A percentile compares a stretch with the other conserved stretches of the same genome.
Conservation (phyloP, 2,113 vertebrate genomes). For the Mirza zaza region DNA sequence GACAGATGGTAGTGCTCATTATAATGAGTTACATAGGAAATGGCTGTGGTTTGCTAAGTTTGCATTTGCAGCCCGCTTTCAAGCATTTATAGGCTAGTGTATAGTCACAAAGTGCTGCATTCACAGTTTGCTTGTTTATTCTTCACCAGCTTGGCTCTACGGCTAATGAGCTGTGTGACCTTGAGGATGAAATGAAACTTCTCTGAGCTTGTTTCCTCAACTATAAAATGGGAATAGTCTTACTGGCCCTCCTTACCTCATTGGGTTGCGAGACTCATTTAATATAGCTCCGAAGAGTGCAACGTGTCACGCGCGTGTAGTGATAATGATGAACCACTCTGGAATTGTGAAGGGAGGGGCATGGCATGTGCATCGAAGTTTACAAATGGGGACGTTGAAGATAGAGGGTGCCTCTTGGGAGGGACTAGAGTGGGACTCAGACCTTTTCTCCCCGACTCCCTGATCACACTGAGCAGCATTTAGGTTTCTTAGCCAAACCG, state of each 20-base stretch:
- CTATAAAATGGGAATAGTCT: neutral
- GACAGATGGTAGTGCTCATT: conserved; percentile 23
- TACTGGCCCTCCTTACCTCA: neutral
- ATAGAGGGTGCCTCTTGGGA: neutral
- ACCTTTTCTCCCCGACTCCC: neutral
- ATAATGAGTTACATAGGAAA: conserved; percentile 30
- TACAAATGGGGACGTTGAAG: neutral
- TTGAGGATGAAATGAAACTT: neutral
- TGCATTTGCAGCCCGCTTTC: conserved; percentile 30
- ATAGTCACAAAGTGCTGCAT: neutral
- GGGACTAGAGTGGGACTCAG: neutral
- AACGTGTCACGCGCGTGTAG: neutral
- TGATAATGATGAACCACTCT: neutral
- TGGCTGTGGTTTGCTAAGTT: conserved; percentile 41
- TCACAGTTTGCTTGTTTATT: conserved; percentile 33
- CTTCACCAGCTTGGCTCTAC: neutral
- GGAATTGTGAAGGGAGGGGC: neutral
- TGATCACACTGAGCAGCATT: neutral
- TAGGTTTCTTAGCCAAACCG: neutral
- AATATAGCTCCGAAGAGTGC: neutral
- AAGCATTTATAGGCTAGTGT: neutral
- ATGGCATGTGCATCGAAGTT: neutral
- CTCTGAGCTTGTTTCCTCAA: conserved; percentile 29
- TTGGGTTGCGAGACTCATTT: neutral
- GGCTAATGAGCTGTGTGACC: conserved; percentile 50